These are phyloP conservation scores for Ochropleura plecta DNA, from an alignment of 2,888 invertebrate species.

Conservation along the genomic window DNA sequence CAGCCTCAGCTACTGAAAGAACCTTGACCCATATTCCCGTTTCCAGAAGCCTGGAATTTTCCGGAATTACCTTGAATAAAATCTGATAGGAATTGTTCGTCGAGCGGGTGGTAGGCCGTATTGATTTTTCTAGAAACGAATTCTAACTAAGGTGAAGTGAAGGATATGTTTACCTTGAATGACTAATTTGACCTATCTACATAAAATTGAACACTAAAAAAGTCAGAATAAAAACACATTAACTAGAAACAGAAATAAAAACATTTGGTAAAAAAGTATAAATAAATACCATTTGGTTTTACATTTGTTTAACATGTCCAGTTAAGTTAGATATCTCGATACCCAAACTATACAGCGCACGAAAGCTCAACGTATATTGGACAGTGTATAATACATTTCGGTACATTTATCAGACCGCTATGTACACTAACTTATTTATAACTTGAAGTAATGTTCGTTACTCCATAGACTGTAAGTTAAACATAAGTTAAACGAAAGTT, in stretches of 20 bases:
- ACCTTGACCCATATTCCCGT: slow-evolving; percentile 37
- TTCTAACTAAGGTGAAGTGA: slow-evolving; percentile 15
- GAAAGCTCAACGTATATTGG: slow-evolving; percentile 19
- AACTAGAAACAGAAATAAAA: slow-evolving; percentile 19
- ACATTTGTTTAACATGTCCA: slow-evolving; percentile 26
- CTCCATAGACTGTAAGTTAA: slow-evolving; percentile 47
- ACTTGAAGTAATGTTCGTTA: slow-evolving; percentile 46
- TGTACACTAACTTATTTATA: slow-evolving; percentile 55
- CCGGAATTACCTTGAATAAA: slow-evolving; percentile 26
- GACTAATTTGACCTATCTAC: slow-evolving; percentile 6
- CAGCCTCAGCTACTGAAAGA: not conserved
- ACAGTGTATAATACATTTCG: slow-evolving; percentile 8
- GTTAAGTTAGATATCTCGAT: slow-evolving; percentile 2
- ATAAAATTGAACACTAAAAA: not conserved
- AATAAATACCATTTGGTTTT: slow-evolving; percentile 29
- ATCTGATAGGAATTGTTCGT: not conserved
- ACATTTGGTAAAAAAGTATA: slow-evolving; percentile 15
- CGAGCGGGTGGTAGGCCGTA: too few species aligned
- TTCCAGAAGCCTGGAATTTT: not conserved
- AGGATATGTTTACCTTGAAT: slow-evolving; percentile 22
- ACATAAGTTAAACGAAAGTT: slow-evolving; percentile 50
- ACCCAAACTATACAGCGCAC: not conserved
- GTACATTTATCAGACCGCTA: slow-evolving; percentile 53
- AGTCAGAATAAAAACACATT: slow-evolving; percentile 5
- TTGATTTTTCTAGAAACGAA: slow-evolving; percentile 19